Conservation (phyloP, 2,888 invertebrate species). For the Acleris literana region DNA sequence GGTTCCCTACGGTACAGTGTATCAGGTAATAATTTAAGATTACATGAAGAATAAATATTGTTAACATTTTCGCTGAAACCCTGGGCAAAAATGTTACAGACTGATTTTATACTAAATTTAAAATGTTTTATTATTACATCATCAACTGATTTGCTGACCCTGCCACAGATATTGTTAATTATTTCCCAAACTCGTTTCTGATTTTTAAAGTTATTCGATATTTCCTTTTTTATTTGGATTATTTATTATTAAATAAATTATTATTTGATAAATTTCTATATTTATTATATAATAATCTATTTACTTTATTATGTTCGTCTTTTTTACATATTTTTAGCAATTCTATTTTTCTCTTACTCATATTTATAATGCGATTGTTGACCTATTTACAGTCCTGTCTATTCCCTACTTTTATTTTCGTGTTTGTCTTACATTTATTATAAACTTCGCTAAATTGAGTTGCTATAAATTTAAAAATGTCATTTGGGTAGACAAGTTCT, state of each 20-base stretch:
- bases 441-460: too few species aligned
- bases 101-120: not conserved
- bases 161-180: not conserved
- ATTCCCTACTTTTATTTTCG: too few species aligned
- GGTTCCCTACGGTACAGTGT: not conserved
- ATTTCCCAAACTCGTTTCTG: not conserved
- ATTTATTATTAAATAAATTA: not conserved
- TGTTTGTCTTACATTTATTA: too few species aligned
- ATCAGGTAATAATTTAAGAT: not conserved
- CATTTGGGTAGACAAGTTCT: too few species aligned
- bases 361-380: not conserved
- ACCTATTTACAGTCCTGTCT: not conserved
- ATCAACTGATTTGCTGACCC: not conserved
- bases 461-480: too few species aligned
- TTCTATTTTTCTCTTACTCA: not conserved
- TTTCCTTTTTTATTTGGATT: not conserved
- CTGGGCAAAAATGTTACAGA: not conserved
- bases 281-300: conserved; percentile 1
- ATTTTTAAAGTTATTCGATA: not conserved
- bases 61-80: not conserved
- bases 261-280: not conserved
- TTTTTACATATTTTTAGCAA: not conserved
- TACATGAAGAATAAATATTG: not conserved
- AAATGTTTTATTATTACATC: not conserved
- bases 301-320: not conserved